phyloP scores from a whole-genome alignment of 2,797 vertebrate genomes.

The Hydrophis major region DNA sequence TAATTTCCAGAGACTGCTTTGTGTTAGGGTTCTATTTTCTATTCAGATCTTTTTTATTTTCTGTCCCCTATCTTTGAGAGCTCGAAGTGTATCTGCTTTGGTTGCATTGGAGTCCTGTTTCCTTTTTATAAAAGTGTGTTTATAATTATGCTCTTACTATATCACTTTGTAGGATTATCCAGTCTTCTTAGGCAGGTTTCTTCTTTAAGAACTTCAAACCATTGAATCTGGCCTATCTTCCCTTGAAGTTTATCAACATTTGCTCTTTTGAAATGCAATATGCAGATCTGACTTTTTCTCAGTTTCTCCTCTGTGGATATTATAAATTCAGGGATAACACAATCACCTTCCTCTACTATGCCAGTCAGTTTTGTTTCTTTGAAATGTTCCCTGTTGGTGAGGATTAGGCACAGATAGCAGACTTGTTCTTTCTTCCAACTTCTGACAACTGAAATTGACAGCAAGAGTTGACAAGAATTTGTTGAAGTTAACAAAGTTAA shows the following conservation, averaged over 20 bases:
- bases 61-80: neutral
- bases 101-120: neutral
- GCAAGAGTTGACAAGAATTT: neutral
- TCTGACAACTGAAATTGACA: neutral
- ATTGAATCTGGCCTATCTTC: neutral
- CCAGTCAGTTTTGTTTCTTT: neutral
- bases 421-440: neutral
- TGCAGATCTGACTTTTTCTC: neutral
- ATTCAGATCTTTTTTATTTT: neutral
- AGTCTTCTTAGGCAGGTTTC: neutral
- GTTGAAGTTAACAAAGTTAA: constrained; percentile 32
- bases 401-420: neutral
- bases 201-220: neutral
- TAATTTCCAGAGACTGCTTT: neutral
- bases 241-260: neutral
- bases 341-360: neutral
- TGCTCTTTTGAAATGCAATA: neutral
- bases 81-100: neutral
- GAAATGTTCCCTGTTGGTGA: neutral
- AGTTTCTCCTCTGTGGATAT: neutral
- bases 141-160: neutral
- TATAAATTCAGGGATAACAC: neutral
- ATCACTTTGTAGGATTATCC: neutral
- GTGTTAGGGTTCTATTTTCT: neutral
- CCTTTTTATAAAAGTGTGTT: neutral